Conservation (phyloP, 2,888 invertebrate species). For the Geotrupes spiniger region DNA sequence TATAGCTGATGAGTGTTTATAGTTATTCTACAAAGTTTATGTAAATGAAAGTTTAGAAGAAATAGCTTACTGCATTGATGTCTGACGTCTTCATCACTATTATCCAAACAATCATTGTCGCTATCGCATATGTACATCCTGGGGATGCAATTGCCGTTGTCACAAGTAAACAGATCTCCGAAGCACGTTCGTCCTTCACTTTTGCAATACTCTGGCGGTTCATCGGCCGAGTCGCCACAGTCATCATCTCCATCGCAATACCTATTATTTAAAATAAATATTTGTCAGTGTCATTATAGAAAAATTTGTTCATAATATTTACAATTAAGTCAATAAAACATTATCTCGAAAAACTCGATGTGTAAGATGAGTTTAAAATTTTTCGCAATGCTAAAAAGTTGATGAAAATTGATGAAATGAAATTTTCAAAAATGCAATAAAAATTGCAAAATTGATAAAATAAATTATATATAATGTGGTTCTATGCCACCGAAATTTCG, state of each 20-base stretch:
- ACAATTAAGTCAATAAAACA: no score
- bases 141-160: constrained; percentile 94
- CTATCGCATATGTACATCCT: constrained; percentile 92
- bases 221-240: constrained; percentile 86
- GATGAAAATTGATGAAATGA: no score
- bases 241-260: constrained; percentile 97
- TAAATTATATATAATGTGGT: no score
- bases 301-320: no score
- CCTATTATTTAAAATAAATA: constrained; percentile 28
- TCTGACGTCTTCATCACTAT: constrained; percentile 86
- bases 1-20: no score
- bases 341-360: no score
- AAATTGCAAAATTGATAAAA: no score
- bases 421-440: no score
- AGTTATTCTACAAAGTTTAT: no score
- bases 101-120: constrained; percentile 92
- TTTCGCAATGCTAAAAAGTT: no score
- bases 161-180: constrained; percentile 93
- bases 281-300: background rate
- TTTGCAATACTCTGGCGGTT: constrained; percentile 90
- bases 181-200: constrained; percentile 93
- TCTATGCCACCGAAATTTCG: no score
- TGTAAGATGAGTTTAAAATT: no score
- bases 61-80: constrained; percentile 75
- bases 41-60: background rate